A percentile compares a stretch with the other conserved stretches of the same genome.
phyloP scores from a whole-genome alignment of 2,797 vertebrate species.

The Pipistrellus pipistrellus region DNA sequence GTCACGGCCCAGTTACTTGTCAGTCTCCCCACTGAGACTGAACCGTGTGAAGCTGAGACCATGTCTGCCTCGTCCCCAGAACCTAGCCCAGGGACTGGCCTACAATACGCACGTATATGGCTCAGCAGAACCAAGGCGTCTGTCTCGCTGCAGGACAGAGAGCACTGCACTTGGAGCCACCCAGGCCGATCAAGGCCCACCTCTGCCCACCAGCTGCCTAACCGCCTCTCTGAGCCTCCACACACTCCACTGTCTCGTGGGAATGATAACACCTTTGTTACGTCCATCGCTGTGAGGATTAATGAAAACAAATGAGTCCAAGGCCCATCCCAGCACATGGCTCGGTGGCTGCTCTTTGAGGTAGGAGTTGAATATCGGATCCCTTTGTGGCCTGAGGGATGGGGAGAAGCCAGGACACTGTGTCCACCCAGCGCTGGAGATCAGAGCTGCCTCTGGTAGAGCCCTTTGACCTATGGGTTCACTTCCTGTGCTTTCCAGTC shows the following conservation, averaged over 20 bases:
- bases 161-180: background rate
- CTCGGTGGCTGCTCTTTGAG: background rate
- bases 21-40: background rate
- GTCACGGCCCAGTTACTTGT: background rate
- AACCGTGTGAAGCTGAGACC: background rate
- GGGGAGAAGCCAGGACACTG: background rate
- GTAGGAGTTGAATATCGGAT: background rate
- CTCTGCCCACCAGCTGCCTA: background rate
- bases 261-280: background rate
- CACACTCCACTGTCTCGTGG: background rate
- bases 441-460: background rate
- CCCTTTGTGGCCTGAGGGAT: background rate
- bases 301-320: conserved; percentile 13
- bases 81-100: background rate
- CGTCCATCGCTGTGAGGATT: background rate
- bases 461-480: background rate
- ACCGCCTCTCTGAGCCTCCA: background rate
- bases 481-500: background rate
- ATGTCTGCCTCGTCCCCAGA: background rate
- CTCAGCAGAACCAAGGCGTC: background rate
- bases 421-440: background rate
- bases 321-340: background rate
- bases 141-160: background rate
- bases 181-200: background rate
- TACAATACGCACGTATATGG: background rate